These are phyloP conservation scores for Drosophila malerkotliana DNA, from an alignment of 1,140 invertebrate species.

Conservation along the genomic window DNA sequence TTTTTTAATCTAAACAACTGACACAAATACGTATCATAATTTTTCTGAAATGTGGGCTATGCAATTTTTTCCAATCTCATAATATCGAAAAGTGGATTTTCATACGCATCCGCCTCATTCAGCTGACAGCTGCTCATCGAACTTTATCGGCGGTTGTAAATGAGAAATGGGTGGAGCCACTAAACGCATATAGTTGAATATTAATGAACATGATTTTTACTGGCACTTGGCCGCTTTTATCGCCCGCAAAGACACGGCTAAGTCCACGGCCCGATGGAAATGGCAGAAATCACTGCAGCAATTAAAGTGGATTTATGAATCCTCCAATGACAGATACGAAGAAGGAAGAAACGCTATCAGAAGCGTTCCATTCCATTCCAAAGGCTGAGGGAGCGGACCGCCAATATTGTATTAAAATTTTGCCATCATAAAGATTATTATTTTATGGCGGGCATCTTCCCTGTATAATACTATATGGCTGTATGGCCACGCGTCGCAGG, in stretches of 20 bases:
- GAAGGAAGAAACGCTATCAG: slow-evolving; percentile 29
- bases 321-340: slow-evolving; percentile 60
- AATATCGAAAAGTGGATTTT: not conserved
- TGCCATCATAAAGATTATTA: slow-evolving; percentile 82
- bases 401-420: slow-evolving; percentile 80
- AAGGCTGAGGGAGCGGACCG: slow-evolving; percentile 1
- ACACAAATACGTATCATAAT: not conserved
- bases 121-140: slow-evolving; percentile 31
- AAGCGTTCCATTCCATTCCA: slow-evolving; percentile 7
- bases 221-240: slow-evolving; percentile 68
- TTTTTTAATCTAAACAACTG: no score
- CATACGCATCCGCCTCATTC: not conserved
- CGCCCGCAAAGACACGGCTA: slow-evolving; percentile 56
- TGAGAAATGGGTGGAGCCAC: slow-evolving; percentile 39
- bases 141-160: slow-evolving; percentile 63
- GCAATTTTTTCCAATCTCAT: not conserved
- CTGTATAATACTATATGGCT: slow-evolving; percentile 14
- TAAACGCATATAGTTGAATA: slow-evolving; percentile 69
- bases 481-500: slow-evolving; percentile 69
- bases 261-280: slow-evolving; percentile 21
- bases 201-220: slow-evolving; percentile 74
- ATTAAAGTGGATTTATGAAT: slow-evolving; percentile 81
- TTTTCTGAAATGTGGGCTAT: not conserved
- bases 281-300: slow-evolving; percentile 73
- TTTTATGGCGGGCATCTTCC: slow-evolving; percentile 58